A percentile compares a stretch with the other conserved stretches of the same genome.
Evolutionary conservation across 2,888 invertebrate genomes (phyloP).

Genomic region (Itoplectis maculator): DNA sequence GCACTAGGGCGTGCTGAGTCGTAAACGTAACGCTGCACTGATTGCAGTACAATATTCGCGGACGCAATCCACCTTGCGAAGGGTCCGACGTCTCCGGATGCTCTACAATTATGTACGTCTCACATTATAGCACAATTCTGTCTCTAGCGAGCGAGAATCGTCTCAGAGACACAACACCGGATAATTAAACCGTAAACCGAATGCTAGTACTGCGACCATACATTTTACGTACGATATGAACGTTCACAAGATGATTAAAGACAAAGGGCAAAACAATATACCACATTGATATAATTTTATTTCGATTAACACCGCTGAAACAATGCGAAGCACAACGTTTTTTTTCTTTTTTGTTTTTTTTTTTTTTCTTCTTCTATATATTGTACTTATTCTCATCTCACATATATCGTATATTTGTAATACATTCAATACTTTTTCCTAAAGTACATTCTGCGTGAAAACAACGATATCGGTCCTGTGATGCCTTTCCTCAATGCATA

Average conservation of each 20-base stretch:
- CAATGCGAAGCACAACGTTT: conserved; percentile 76
- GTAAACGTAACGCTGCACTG: conserved; percentile 77
- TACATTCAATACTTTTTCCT: conserved; percentile 53
- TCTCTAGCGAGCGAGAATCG: conserved; percentile 9
- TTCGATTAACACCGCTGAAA: conserved; percentile 76
- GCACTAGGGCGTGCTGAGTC: conserved; percentile 77
- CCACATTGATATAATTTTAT: conserved; percentile 72
- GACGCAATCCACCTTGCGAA: conserved; percentile 66
- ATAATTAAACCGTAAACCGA: conserved; percentile 71
- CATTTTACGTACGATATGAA: conserved; percentile 7
- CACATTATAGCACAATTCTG: conserved; percentile 66
- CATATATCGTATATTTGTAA: conserved; percentile 44
- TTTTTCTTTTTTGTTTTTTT: conserved; percentile 35
- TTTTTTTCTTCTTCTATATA: conserved; percentile 49
- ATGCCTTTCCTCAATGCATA: conserved; percentile 26
- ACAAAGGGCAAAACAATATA: conserved; percentile 53
- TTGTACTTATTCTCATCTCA: conserved; percentile 60
- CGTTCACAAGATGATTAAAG: not conserved
- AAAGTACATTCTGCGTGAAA: conserved; percentile 59
- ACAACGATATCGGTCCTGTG: conserved; percentile 31
- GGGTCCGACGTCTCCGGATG: conserved; percentile 57
- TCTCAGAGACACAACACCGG: conserved; percentile 10
- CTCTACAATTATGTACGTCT: conserved; percentile 76
- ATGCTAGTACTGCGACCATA: conserved; percentile 67
- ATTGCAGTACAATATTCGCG: conserved; percentile 73